These are phyloP conservation scores for Ips typographus DNA, from an alignment of 1,140 invertebrate species.

Conservation along the genomic window DNA sequence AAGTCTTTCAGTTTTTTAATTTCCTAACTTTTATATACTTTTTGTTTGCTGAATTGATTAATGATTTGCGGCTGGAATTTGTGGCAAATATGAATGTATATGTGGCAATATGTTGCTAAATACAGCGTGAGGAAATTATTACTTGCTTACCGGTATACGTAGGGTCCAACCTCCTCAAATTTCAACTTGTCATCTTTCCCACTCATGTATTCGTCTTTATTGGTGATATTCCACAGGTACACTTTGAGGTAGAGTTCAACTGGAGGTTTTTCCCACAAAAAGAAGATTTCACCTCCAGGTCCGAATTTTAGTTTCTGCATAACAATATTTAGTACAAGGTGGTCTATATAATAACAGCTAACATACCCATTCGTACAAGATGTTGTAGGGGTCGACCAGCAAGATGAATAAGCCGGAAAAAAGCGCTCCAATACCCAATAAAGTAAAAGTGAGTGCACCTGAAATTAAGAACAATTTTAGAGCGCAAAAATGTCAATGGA, in stretches of 20 bases:
- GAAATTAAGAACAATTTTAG: conserved; percentile 50
- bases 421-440: conserved; percentile 65
- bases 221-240: conserved; percentile 87
- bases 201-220: conserved; percentile 74
- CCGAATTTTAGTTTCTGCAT: conserved; percentile 69
- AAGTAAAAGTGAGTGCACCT: conserved; percentile 68
- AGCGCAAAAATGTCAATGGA: no score
- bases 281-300: conserved; percentile 77
- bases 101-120: no score
- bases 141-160: conserved; percentile 80
- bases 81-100: no score
- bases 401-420: conserved; percentile 62
- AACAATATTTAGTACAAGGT: no score
- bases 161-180: conserved; percentile 83
- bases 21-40: no score
- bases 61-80: no score
- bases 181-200: conserved; percentile 70
- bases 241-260: conserved; percentile 82
- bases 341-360: background rate
- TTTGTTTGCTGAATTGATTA: no score
- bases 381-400: conserved; percentile 67
- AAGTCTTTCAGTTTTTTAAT: no score
- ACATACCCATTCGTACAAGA: conserved; percentile 69
- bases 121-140: background rate
- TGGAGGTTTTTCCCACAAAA: conserved; percentile 81